Evolutionary conservation across 2,888 invertebrate species (phyloP), one percentile per base, ranked within the genome.

Genomic region (Folsomia manolachei): DNA sequence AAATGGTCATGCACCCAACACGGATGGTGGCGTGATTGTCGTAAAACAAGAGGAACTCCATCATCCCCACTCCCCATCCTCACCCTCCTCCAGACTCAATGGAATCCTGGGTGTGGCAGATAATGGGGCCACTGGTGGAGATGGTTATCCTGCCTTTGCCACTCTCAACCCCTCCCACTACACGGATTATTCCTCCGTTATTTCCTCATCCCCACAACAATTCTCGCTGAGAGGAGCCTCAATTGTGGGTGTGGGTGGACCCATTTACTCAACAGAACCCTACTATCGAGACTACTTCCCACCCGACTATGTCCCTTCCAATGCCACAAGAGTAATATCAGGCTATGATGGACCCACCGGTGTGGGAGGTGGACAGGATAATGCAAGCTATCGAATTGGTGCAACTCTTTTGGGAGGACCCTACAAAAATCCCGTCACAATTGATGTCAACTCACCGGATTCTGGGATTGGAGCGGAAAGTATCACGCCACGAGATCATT

Each of bases 381-480:
- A 90, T 83, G 89, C 89, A 79, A 63, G 56, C 51, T 76, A 71
- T 74, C 56, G 52, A 61, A n/a, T n/a, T n/a, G n/a, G n/a, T n/a
- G 72, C 21, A 62, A 62, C 65, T 1, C 62, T 74, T 69, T 60
- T 75, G 62, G 72, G 74, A 71, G 78, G 76, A 88, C 89, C 79
- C 84, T 79, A 80, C 75, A 81, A 79, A 72, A 75, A 78, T 27
- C 77, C 80, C 52, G 78, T 95, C 81, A 94, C 94, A 68, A 95
- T 95, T 83, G 96, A 96, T 86, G 89, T 97, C 83, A 95, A 96
- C 27, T 95, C 95, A 81, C 95, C 95, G 27, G 97, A 97, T 87
- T 94, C 94, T 83, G 97, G 97, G 78, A 96, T 97, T 83, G 96
- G 96, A 78, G 93, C 94, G 53, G 94, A 95, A 83, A 93, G 94